phyloP scores from a whole-genome alignment of 1,140 invertebrate genomes.

The Drosophila rhopaloa region DNA sequence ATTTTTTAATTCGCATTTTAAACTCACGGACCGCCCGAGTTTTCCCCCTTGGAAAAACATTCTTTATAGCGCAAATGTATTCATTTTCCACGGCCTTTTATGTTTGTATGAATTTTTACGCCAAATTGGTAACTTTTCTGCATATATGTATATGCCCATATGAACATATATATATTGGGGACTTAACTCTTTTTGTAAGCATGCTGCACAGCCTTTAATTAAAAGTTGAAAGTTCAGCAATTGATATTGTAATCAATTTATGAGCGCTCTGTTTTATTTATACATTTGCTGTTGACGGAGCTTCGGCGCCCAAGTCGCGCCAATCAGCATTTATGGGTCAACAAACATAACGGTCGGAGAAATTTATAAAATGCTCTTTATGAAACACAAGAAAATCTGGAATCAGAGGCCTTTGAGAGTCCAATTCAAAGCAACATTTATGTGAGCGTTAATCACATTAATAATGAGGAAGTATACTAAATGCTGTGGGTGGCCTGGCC shows the following conservation, averaged over 20 bases:
- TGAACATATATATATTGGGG: not conserved
- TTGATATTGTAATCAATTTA: constrained; percentile 78
- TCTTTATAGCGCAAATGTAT: constrained; percentile 42
- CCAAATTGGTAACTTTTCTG: constrained; percentile 59
- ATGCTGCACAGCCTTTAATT: constrained; percentile 57
- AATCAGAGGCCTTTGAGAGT: constrained; percentile 1
- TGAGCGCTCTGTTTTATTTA: constrained; percentile 47
- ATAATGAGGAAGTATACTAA: constrained; percentile 4
- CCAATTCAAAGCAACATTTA: constrained; percentile 38
- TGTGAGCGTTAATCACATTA: constrained; percentile 33
- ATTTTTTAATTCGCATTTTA: constrained; percentile 55
- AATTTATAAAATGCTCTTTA: constrained; percentile 2
- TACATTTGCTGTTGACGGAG: constrained; percentile 16
- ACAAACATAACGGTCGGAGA: not conserved
- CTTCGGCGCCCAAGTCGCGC: not conserved
- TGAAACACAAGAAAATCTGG: constrained; percentile 23
- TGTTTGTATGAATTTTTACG: constrained; percentile 53
- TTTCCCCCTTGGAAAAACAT: constrained; percentile 28
- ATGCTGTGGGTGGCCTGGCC: not conserved
- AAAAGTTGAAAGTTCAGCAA: constrained; percentile 76
- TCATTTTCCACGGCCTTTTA: constrained; percentile 22
- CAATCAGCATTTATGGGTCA: constrained; percentile 48
- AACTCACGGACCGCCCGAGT: constrained; percentile 10
- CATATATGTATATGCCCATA: constrained; percentile 6
- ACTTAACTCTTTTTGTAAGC: constrained; percentile 11